phyloP scores from a whole-genome alignment of 2,888 invertebrate genomes.

The Scelioninae gen. 1 region DNA sequence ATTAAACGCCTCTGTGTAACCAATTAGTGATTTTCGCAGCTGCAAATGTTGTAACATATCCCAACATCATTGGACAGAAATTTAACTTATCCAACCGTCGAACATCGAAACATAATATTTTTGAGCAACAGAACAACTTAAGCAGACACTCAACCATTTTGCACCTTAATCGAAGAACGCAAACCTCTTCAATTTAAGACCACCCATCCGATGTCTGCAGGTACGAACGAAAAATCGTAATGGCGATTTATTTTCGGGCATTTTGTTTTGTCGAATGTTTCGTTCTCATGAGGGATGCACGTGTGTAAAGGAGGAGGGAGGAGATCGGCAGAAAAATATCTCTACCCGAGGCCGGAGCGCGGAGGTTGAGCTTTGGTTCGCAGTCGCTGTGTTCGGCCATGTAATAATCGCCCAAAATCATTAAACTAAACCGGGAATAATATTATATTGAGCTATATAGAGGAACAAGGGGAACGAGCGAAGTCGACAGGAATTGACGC shows the following conservation, averaged over 20 bases:
- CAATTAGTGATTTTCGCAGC: too few relatives aligned
- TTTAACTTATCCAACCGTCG: too few relatives aligned
- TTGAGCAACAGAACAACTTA: background rate
- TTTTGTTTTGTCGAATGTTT: slow-evolving; percentile 74
- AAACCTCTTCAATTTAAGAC: slow-evolving; percentile 80
- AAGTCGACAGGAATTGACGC: slow-evolving; percentile 61
- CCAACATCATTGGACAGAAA: too few relatives aligned
- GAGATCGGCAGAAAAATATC: slow-evolving; percentile 59
- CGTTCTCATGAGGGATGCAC: slow-evolving; percentile 66
- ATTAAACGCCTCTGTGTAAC: too few relatives aligned
- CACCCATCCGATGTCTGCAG: slow-evolving; percentile 77
- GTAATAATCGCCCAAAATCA: slow-evolving; percentile 84
- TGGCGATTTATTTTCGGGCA: slow-evolving; percentile 80
- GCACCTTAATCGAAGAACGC: slow-evolving; percentile 71
- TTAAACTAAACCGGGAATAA: slow-evolving; percentile 85
- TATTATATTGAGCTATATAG: slow-evolving; percentile 84
- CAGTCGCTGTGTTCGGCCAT: slow-evolving; percentile 78
- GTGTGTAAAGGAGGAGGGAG: slow-evolving; percentile 64
- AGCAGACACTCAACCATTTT: slow-evolving; percentile 11
- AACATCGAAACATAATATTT: background rate
- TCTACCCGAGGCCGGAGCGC: slow-evolving; percentile 75
- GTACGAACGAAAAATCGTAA: slow-evolving; percentile 78
- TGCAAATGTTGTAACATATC: too few relatives aligned
- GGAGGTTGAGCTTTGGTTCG: slow-evolving; percentile 63
- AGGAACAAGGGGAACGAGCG: slow-evolving; percentile 70